Conservation (phyloP, 2,113 vertebrate species). For the Myodes glareolus region DNA sequence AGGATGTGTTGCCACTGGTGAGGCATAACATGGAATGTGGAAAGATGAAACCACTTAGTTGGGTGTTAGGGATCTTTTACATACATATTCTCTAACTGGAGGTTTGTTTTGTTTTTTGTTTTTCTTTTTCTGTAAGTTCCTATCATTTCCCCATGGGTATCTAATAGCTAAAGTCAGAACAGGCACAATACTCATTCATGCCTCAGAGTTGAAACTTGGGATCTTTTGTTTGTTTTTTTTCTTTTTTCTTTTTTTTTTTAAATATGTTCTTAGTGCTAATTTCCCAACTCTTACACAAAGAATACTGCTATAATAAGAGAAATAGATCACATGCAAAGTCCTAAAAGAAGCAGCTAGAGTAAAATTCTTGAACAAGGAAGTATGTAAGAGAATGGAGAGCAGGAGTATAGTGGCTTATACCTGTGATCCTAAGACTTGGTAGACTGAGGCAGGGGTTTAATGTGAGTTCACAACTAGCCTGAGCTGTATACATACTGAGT, state of each 20-base stretch:
- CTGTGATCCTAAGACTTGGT: neutral
- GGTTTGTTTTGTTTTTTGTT: neutral
- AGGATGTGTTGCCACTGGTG: neutral
- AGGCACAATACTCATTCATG: neutral
- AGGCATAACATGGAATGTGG: neutral
- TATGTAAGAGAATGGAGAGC: neutral
- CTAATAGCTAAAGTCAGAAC: neutral
- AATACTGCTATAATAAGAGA: neutral
- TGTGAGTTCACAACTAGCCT: neutral
- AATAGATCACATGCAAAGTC: neutral
- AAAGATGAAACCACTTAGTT: neutral
- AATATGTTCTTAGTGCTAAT: conserved; percentile 9
- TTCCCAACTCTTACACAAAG: neutral
- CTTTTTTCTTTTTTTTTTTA: neutral
- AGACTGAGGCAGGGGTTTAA: neutral
- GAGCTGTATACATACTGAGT: neutral
- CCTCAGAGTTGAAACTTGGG: neutral
- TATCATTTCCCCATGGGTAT: neutral
- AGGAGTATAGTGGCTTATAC: neutral
- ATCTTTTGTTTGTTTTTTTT: neutral
- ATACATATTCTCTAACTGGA: neutral
- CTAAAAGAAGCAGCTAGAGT: neutral
- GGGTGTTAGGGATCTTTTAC: neutral
- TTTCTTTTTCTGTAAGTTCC: neutral
- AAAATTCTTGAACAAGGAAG: neutral